Conservation (phyloP, 1,140 invertebrate species). For the Cherax quadricarinatus region DNA sequence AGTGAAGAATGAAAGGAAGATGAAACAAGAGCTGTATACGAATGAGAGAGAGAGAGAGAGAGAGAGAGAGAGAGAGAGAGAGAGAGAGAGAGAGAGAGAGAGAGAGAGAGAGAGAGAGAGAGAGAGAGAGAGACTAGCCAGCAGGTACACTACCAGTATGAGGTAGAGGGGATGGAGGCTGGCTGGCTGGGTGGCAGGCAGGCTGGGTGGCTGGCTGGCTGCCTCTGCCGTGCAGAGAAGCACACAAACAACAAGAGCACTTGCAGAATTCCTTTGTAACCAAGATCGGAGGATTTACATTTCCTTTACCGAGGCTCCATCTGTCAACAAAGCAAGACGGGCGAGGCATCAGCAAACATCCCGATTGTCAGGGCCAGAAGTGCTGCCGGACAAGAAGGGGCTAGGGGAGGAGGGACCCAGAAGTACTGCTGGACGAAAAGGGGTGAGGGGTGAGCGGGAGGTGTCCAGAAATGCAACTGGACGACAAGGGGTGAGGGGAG, state of each 20-base stretch:
- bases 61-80: no score
- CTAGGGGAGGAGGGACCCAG: no score
- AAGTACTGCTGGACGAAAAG: not conserved
- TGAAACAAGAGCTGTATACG: not conserved
- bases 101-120: no score
- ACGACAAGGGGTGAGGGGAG: no score
- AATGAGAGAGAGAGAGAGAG: not conserved
- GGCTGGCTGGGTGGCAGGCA: no score
- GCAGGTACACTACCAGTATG: not conserved
- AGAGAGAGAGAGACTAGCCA: not conserved
- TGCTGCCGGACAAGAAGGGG: no score
- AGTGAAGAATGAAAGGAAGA: no score
- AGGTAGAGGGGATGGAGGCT: no score
- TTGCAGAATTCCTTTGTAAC: not conserved
- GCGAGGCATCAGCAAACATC: slow-evolving; percentile 1
- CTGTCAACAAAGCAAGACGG: not conserved
- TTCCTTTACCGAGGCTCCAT: not conserved
- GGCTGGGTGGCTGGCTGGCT: no score
- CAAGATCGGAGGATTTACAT: not conserved
- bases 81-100: no score
- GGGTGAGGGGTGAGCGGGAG: no score
- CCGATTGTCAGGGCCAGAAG: not conserved
- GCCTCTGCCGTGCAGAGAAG: no score
- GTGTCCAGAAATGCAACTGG: not conserved
- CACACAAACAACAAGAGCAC: not conserved